Conservation (phyloP, 2,888 invertebrate species). For the Noctua comes region DNA sequence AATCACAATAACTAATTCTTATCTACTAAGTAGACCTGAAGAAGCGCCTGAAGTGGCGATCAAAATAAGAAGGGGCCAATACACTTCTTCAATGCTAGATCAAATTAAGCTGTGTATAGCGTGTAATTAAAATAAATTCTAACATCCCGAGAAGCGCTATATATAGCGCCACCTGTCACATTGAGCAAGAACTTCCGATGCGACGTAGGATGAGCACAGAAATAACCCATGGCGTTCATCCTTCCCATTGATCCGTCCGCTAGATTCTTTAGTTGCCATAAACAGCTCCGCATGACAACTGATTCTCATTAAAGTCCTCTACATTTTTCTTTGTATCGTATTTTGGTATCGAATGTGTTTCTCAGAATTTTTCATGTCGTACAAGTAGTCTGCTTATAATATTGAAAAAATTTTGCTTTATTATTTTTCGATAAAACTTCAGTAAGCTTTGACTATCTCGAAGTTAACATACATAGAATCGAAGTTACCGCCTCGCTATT, state of each 20-base stretch:
- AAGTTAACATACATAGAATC: not conserved
- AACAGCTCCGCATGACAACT: conserved; percentile 13
- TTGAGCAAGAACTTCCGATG: conserved; percentile 66
- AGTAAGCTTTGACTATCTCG: not conserved
- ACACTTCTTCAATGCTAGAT: conserved; percentile 19
- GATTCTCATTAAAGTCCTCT: not conserved
- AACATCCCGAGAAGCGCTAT: conserved; percentile 43
- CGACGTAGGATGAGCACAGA: conserved; percentile 42
- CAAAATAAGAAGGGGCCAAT: not conserved
- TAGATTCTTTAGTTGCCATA: conserved; percentile 31
- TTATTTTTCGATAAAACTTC: not conserved
- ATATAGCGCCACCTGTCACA: conserved; percentile 59
- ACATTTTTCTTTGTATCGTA: not conserved
- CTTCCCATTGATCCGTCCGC: conserved; percentile 29
- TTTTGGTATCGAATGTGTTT: not conserved
- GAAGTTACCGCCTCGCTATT: not conserved
- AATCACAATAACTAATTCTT: not conserved
- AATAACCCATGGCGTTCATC: conserved; percentile 48
- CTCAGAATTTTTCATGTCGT: not conserved
- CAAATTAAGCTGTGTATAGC: conserved; percentile 33
- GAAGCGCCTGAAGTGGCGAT: not conserved
- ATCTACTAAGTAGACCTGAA: not conserved
- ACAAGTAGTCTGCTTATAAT: too few relatives aligned
- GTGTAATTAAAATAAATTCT: conserved; percentile 56
- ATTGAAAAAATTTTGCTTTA: not conserved